A percentile compares a stretch with the other conserved stretches of the same genome.
These are phyloP conservation scores for Zoanthus gigantus DNA, from an alignment of 92 coral and sea anemone species.

Conservation along the genomic window DNA sequence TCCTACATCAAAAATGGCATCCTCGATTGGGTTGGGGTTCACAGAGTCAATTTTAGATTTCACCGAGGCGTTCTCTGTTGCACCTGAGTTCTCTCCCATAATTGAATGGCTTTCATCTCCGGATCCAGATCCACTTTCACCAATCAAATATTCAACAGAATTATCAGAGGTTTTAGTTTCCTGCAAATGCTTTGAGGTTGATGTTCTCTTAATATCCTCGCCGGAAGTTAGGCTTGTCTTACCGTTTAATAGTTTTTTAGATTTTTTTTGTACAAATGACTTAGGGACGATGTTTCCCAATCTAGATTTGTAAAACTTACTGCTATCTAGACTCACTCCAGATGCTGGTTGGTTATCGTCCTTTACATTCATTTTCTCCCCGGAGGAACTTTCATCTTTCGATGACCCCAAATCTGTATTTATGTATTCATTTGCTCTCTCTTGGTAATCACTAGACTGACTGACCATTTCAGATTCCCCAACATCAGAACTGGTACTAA, in stretches of 20 bases:
- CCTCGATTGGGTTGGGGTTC: constrained; percentile 64
- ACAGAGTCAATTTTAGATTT: constrained; percentile 32
- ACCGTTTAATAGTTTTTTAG: not conserved
- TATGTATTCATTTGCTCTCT: not conserved
- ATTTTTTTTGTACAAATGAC: not conserved
- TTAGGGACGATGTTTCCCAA: not conserved
- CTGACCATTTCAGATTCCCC: constrained; percentile 5
- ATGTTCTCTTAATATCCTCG: not conserved
- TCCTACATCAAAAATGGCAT: constrained; percentile 78
- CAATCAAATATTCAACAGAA: not conserved
- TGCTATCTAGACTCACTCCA: not conserved
- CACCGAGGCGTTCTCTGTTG: constrained; percentile 19
- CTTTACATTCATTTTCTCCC: not conserved
- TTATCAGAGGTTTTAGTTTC: not conserved
- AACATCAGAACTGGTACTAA: constrained; percentile 15
- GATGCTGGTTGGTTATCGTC: not conserved
- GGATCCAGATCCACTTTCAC: constrained; percentile 11
- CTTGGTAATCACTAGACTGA: not conserved
- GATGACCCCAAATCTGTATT: not conserved
- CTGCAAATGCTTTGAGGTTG: not conserved
- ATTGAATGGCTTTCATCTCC: constrained; percentile 7
- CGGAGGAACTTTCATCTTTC: not conserved
- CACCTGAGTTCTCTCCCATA: constrained; percentile 27
- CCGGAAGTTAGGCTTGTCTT: not conserved
- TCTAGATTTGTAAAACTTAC: not conserved